Evolutionary conservation across 1,140 invertebrate genomes (phyloP), one percentile per base, ranked within the genome.

Genomic region (Physella acuta): DNA sequence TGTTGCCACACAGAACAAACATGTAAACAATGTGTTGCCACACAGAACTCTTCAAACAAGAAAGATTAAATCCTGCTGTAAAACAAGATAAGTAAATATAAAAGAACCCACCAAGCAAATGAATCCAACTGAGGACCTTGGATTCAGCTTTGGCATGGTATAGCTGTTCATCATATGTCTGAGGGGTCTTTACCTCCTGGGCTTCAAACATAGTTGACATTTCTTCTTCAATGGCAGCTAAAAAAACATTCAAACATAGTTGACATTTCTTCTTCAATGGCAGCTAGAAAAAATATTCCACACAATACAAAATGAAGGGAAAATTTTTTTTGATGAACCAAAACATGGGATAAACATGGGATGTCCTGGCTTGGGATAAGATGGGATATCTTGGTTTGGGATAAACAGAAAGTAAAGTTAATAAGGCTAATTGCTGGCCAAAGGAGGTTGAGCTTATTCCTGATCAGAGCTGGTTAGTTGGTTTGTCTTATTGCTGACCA

Each of bases 221-320:
- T 69, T 83, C 81, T 70, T 84, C 81, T 68, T 84, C 83, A 58
- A 84, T 82, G 55, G 80, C 79, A 76, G 77, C 82, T 84, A 37
- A 17, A 67, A 37, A 68, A 58, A 28, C 36, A 66, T 56, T 83
- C 82, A 28, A 78, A 70, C 68, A 84, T 44, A 59, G 79, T 71
- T 63, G 82, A 74, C 70, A 84, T 71, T 69, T 83, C 81, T 70
- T 84, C 81, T 68, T 84, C 83, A 58, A 84, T 82, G 55, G 80
- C 79, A 76, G 77, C 82, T 84, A 37, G 16, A 67, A 37, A 68
- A 58, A 28, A 36, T 58, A 53, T 83, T 81, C 24, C 77, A 70
- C 68, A 84, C 39, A 59, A 78, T 71, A 14, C 68, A 44, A 63
- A 39, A 34, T 61, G n/a, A n/a, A n/a, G n/a, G n/a, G n/a, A n/a